Base-by-base conservation (phyloP, 2,888 invertebrate genomes). In the Empis stercorea region DNA sequence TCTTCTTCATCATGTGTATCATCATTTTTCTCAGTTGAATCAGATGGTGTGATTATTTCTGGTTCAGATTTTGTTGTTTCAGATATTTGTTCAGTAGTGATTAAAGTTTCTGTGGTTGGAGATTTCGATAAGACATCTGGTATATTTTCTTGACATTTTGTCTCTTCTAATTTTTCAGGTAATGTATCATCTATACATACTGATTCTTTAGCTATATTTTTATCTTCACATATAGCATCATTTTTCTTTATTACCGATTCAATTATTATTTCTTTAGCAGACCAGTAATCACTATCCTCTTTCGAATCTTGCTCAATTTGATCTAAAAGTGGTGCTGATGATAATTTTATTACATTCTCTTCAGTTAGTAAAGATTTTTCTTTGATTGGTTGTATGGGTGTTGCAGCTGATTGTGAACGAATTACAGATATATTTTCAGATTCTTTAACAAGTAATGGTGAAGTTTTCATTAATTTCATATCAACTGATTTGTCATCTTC, bases 191-290 rank as follows among this genome's bases (percentile, higher is more conserved):
- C n/a, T 34, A 7, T n/a, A 4, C 1, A 13, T n/a, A n/a, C n/a
- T n/a, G 13, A 4, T n/a, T 34, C 13, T 7, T 3, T 34, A 13
- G 13, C 3, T n/a, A 34, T 10, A 6, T 34, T n/a, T 34, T 34
- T 34, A 4, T 34, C 34, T 2, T 34, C 49, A 52, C 37, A 51
- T 48, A 10, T 42, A n/a, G 81, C 81, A 56, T 84, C 83, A 0
- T 83, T 80, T 58, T 82, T 84, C 65, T 86, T 85, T 51, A 87
- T 86, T 2, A 87, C 86, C 16, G 85, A 85, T 55, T 86, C 85
- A 53, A 85, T 83, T 59, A 84, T 85, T 2, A 84, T 75, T 59
- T 85, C 85, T 64, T 84, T 84, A 7, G 81, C 80, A 32, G 81
- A 81, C 85, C 85, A 86, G 55, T 80, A 81, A 62, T 83, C 83